phyloP scores from a whole-genome alignment of 2,113 vertebrate species.

The human region DNA sequence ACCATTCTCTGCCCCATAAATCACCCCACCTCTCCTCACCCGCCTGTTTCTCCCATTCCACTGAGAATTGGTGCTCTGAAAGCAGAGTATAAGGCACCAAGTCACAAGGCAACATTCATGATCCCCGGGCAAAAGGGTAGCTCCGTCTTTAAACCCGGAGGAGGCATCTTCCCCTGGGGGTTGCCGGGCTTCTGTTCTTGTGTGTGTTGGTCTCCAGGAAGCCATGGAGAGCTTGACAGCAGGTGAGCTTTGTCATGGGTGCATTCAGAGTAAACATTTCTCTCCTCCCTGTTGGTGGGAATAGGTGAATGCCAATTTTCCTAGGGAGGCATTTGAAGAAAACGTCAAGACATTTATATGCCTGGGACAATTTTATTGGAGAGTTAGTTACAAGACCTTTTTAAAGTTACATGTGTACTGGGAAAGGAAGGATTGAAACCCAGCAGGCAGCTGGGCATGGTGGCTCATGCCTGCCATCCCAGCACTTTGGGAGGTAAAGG shows the following conservation, averaged over 20 bases:
- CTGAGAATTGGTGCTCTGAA: not conserved
- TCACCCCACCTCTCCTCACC: too few species aligned
- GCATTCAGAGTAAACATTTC: fast-evolving
- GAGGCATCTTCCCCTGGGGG: fast-evolving
- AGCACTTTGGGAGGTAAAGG: too few species aligned
- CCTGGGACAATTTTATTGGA: fast-evolving
- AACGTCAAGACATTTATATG: not conserved
- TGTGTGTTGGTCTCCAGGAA: not conserved
- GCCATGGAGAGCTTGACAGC: not conserved
- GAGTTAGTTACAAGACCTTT: too few species aligned
- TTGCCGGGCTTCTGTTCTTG: too few species aligned
- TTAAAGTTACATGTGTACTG: too few species aligned
- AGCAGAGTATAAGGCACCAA: not conserved
- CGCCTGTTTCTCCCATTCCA: fast-evolving
- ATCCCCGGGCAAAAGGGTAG: not conserved
- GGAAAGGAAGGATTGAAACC: not conserved
- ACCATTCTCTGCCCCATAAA: not conserved
- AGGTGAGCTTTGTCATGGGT: not conserved
- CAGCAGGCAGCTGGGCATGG: too few species aligned
- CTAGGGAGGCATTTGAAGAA: fast-evolving
- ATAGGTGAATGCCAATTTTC: fast-evolving
- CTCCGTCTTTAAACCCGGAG: not conserved
- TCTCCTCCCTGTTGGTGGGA: not conserved
- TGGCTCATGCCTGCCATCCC: too few species aligned
- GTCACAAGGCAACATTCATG: not conserved